A percentile compares a stretch with the other conserved stretches of the same genome.
These are phyloP conservation scores for Amphiprion ocellaris DNA, from an alignment of 2,113 vertebrate species.

Conservation along the genomic window DNA sequence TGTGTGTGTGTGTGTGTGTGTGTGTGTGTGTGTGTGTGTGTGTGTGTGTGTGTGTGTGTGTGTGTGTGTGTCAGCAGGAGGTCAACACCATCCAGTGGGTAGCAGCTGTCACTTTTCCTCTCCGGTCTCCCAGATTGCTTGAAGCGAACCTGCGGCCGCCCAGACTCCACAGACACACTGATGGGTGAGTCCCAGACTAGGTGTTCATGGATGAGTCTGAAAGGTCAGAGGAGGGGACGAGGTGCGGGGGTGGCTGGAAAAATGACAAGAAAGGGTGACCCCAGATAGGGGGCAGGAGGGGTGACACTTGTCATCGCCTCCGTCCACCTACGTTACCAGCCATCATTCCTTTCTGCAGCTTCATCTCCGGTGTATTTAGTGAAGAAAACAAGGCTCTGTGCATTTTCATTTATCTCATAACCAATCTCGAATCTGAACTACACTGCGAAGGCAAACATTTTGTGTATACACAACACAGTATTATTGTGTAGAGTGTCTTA, in stretches of 20 bases:
- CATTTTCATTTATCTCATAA: not conserved
- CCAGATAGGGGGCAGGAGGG: not conserved
- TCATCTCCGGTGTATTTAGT: not conserved
- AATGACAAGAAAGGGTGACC: constrained; percentile 41
- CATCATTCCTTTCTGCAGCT: constrained; percentile 33
- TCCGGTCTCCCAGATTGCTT: constrained; percentile 58
- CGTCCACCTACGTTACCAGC: constrained; percentile 6
- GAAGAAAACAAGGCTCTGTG: not conserved
- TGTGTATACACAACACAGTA: not conserved
- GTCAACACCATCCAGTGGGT: constrained; percentile 63
- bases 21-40: not conserved
- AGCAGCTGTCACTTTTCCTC: constrained; percentile 68
- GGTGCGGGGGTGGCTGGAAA: not conserved
- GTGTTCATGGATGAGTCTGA: constrained; percentile 74
- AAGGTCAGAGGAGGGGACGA: constrained; percentile 47
- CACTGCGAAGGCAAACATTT: not conserved
- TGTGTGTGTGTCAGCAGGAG: constrained; percentile 48
- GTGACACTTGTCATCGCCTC: constrained; percentile 25
- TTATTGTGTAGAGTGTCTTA: not conserved
- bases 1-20: not conserved
- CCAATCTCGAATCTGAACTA: not conserved
- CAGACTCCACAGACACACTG: constrained; percentile 40
- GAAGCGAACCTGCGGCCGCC: constrained; percentile 25
- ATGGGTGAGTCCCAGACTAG: constrained; percentile 49
- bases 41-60: not conserved